Evolutionary conservation across 2,797 vertebrate species (phyloP).

Genomic region (Helostoma temminkii): DNA sequence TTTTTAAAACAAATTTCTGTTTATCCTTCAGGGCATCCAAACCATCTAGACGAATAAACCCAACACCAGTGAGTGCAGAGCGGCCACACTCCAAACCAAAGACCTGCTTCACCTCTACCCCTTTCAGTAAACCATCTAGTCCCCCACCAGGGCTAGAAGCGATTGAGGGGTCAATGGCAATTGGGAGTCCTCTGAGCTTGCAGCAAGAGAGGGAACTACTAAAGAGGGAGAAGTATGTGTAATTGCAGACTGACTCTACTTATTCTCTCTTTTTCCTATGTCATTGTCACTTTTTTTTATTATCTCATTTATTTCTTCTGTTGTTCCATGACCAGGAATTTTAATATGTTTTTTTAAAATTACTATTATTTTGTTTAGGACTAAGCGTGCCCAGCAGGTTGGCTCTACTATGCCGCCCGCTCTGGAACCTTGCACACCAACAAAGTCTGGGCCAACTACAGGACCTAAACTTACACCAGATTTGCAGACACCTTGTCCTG

Average conservation of each 20-base stretch:
- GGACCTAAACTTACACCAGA: slow-evolving; percentile 85
- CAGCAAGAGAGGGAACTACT: slow-evolving; percentile 96
- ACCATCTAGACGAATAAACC: slow-evolving; percentile 96
- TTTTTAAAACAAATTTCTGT: slow-evolving; percentile 7
- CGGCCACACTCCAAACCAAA: slow-evolving; percentile 94
- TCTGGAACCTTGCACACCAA: slow-evolving; percentile 84
- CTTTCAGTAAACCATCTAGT: slow-evolving; percentile 85
- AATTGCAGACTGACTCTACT: not conserved
- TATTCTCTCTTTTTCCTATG: too few species aligned
- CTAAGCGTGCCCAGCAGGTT: slow-evolving; percentile 89
- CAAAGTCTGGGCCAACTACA: slow-evolving; percentile 75
- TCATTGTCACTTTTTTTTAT: too few species aligned
- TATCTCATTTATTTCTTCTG: not conserved
- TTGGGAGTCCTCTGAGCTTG: slow-evolving; percentile 84
- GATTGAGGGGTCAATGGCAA: slow-evolving; percentile 50
- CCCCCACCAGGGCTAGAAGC: slow-evolving; percentile 72
- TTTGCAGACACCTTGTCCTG: slow-evolving; percentile 82
- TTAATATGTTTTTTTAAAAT: too few species aligned
- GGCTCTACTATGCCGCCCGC: slow-evolving; percentile 73
- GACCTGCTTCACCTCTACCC: slow-evolving; percentile 96
- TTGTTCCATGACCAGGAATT: not conserved
- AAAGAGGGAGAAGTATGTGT: slow-evolving; percentile 91
- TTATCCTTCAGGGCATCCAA: slow-evolving; percentile 85
- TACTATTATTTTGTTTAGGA: slow-evolving; percentile 82
- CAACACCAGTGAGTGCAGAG: slow-evolving; percentile 93